Evolutionary conservation across 2,888 invertebrate species (phyloP).

Genomic region (Serripes groenlandicus): DNA sequence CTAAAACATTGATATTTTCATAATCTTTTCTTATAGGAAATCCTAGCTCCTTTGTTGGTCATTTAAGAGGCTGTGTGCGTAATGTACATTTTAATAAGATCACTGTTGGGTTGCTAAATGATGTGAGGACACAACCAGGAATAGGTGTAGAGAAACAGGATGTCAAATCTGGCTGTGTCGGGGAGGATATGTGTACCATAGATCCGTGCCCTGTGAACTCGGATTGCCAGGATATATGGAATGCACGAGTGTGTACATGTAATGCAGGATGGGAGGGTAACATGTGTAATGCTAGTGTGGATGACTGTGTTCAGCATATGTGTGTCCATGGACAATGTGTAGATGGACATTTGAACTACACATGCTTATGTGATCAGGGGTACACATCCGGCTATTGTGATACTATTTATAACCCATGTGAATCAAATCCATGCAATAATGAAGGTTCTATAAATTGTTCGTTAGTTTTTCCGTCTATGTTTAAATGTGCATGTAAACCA

Average conservation of each 20-base stretch:
- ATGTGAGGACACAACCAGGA: conserved; percentile 34
- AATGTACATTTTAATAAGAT: conserved; percentile 76
- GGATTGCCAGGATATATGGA: conserved; percentile 80
- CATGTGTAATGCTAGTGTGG: conserved; percentile 74
- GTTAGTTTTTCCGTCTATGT: conserved; percentile 69
- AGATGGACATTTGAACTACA: conserved; percentile 74
- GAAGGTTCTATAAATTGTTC: conserved; percentile 73
- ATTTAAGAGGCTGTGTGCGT: conserved; percentile 81
- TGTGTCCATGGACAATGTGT: conserved; percentile 76
- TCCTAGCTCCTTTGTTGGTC: conserved; percentile 69
- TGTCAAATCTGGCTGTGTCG: conserved; percentile 74
- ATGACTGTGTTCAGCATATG: conserved; percentile 73
- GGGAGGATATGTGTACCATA: conserved; percentile 75
- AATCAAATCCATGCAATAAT: conserved; percentile 71
- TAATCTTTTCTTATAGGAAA: conserved; percentile 68
- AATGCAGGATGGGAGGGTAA: conserved; percentile 80
- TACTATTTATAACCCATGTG: conserved; percentile 70
- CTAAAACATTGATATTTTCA: not conserved
- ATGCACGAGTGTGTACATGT: conserved; percentile 78
- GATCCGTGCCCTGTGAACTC: conserved; percentile 79
- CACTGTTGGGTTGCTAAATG: conserved; percentile 58
- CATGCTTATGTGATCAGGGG: conserved; percentile 72
- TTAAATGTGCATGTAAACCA: conserved; percentile 75
- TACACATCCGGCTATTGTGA: conserved; percentile 77
- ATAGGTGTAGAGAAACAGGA: conserved; percentile 55